Evolutionary conservation across 2,888 invertebrate species (phyloP).

Genomic region (Meloe dianella): DNA sequence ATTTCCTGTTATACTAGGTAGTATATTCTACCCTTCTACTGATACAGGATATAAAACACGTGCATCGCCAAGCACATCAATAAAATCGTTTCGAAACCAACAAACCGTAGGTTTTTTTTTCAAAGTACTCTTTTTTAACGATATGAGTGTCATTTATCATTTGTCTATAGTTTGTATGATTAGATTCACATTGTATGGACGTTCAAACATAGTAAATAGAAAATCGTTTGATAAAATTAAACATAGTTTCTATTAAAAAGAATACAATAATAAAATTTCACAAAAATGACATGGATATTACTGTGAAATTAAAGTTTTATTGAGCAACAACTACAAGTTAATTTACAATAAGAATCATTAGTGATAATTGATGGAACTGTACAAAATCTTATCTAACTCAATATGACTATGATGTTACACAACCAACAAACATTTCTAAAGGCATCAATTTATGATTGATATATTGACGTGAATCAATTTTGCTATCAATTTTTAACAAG

Average conservation of each 20-base stretch:
- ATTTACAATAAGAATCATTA: conserved; percentile 13
- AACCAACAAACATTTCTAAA: conserved; percentile 15
- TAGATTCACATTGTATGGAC: not conserved
- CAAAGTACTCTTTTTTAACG: not conserved
- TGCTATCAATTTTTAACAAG: conserved; percentile 25
- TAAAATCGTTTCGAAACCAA: conserved; percentile 16
- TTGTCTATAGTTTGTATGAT: not conserved
- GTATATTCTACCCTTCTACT: conserved; percentile 25
- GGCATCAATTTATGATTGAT: conserved; percentile 20
- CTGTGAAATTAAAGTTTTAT: conserved; percentile 10
- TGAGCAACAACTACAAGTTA: conserved; percentile 6
- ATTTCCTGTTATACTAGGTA: conserved; percentile 31
- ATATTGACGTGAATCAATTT: conserved; percentile 27
- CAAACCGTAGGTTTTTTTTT: not conserved
- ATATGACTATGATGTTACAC: not conserved
- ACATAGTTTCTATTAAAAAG: not conserved
- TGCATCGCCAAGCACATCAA: conserved; percentile 31
- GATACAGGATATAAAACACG: conserved; percentile 33
- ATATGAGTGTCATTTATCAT: not conserved
- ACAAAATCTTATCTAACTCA: conserved; percentile 1
- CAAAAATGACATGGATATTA: not conserved
- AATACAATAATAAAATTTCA: not conserved
- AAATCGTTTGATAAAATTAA: not conserved
- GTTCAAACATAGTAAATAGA: not conserved
- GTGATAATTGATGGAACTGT: conserved; percentile 9